Evolutionary conservation across 2,113 vertebrate genomes (phyloP).

Genomic region (Ophthalmolycus amberensis): DNA sequence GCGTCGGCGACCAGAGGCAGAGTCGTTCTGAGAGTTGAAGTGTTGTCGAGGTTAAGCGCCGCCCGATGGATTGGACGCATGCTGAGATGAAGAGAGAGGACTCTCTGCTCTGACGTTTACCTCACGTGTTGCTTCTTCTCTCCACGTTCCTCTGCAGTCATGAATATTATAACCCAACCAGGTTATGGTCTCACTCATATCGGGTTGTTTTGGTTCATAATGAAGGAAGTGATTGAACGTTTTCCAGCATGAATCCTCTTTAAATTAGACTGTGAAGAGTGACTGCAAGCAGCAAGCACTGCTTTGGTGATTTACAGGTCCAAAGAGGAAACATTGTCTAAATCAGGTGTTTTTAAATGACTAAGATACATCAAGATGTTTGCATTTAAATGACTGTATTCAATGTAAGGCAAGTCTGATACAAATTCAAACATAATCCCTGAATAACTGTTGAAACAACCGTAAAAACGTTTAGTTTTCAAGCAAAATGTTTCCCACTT

Average conservation of each 20-base stretch:
- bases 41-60: background rate
- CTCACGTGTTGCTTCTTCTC: background rate
- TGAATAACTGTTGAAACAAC: background rate
- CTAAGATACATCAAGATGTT: background rate
- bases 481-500: background rate
- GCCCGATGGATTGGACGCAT: background rate
- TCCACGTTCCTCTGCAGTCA: background rate
- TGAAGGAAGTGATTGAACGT: background rate
- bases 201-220: background rate
- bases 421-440: background rate
- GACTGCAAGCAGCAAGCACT: background rate
- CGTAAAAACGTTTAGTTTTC: background rate
- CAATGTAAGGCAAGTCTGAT: background rate
- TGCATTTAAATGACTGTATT: background rate
- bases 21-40: conserved; percentile 4
- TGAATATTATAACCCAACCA: background rate
- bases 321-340: background rate
- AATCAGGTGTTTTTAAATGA: background rate
- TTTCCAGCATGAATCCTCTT: background rate
- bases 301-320: background rate
- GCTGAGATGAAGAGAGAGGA: background rate
- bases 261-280: background rate
- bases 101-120: background rate
- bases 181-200: background rate
- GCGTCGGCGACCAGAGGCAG: background rate